Percentiles rank a stretch among this genome's conserved stretches.
phyloP scores from a whole-genome alignment of 2,888 invertebrate genomes.

The Candidula unifasciata region DNA sequence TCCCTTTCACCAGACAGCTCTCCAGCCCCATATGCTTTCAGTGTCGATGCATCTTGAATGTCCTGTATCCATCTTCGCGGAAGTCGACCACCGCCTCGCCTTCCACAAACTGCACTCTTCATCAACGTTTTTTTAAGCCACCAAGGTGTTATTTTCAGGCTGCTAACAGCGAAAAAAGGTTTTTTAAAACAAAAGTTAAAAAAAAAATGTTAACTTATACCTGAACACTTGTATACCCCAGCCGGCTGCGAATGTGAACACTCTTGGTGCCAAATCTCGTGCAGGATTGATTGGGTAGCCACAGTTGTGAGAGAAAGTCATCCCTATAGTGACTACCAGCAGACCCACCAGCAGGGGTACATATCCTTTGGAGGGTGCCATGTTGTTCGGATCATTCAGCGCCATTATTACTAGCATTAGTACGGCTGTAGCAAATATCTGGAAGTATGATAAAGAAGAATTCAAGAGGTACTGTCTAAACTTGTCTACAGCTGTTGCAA shows the following conservation, averaged over 20 bases:
- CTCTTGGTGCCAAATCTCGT: constrained; percentile 80
- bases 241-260: constrained; percentile 80
- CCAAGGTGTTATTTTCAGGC: no score
- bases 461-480: no score
- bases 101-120: no score
- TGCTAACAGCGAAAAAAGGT: no score
- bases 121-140: no score
- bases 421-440: constrained; percentile 79
- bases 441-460: constrained; percentile 20
- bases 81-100: no score
- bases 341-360: constrained; percentile 77
- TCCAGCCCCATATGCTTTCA: no score
- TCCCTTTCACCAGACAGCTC: no score
- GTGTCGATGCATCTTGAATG: no score
- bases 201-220: constrained; percentile 67
- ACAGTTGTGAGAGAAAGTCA: constrained; percentile 80
- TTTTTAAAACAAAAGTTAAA: background rate
- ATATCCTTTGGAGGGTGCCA: constrained; percentile 71
- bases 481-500: no score
- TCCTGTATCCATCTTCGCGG: no score
- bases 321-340: constrained; percentile 78
- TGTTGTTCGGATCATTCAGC: constrained; percentile 78
- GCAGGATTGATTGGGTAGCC: constrained; percentile 82
- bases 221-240: constrained; percentile 79
- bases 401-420: constrained; percentile 78